Base-by-base conservation (phyloP, 1,140 invertebrate species). In the Drosophila albomicans region DNA sequence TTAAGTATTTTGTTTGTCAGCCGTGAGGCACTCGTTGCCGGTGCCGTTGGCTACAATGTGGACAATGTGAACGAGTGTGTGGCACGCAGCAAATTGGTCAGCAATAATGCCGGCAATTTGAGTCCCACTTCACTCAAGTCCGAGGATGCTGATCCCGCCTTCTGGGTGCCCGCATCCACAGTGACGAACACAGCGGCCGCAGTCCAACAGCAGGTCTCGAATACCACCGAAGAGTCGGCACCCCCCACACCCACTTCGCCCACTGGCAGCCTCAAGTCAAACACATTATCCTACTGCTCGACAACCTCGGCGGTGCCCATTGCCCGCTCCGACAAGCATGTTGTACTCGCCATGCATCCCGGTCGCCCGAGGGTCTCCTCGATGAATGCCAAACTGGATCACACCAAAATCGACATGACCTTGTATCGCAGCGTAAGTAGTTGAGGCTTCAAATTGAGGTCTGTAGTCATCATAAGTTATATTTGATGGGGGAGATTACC, bases 351-450 rank as follows among this genome's bases (percentile, higher is more conserved):
- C 16, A 93, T 92, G 75, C 93, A 91, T 69, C 92, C 93, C 11
- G 71, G 81, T 15, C 79, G 92, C 38, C 93, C 91, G 1, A 82
- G 91, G 54, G 93, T 93, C 56, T 88, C 93, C 35, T 93, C 93
- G 38, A 94, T 93, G 94, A 93, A 94, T 51, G 93, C 94, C 10
- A 94, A 94, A 78, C 84, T 95, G 70, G 94, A 94, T 82, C 94
- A 94, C 52, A 93, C 93, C 3, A 94, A 95, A 86, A 94, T 94
- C 13, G 94, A 94, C 56, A 93, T 94, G 32, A 92, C 93, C 3
- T 78, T 94, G n/a, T 94, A 94, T 65, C 93, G 94, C 64, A 91
- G 79, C 43, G 92, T 93, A 49, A 91, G 91, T 78, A 13, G 13
- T 8, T 15, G 3, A 11, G 10, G 3, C 5, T 43, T 43, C 10